Conservation (phyloP, 2,888 invertebrate species). For the Limenitis camilla region DNA sequence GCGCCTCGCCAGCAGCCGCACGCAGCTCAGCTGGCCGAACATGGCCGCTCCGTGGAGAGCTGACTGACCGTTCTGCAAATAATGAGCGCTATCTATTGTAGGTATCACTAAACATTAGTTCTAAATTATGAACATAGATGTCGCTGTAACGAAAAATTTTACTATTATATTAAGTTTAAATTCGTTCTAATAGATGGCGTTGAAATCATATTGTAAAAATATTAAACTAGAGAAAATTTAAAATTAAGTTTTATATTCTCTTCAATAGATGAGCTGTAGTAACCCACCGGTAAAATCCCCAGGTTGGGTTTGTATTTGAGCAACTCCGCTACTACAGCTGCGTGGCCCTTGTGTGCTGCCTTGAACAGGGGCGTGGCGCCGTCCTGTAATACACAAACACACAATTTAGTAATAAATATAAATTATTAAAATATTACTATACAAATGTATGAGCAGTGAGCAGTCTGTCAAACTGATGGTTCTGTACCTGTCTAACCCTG, state of each 20-base stretch:
- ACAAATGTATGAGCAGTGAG: no score
- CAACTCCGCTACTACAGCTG: constrained; percentile 88
- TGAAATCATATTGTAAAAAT: no score
- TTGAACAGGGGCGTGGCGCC: constrained; percentile 96
- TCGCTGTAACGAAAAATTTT: no score
- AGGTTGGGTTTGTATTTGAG: constrained; percentile 88
- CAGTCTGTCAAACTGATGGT: no score
- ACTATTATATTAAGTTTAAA: no score
- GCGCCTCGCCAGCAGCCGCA: constrained; percentile 77
- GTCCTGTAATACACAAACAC: no score
- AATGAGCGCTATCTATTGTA: not conserved
- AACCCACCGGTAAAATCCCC: constrained; percentile 84
- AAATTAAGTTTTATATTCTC: not conserved
- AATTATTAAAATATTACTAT: no score
- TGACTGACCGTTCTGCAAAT: constrained; percentile 89
- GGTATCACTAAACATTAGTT: not conserved
- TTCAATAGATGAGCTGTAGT: not conserved
- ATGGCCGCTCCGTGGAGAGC: constrained; percentile 93
- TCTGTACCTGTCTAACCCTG: constrained; percentile 88
- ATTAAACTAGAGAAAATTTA: no score
- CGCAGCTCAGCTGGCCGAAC: constrained; percentile 88
- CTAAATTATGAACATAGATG: not conserved
- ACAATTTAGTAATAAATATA: no score
- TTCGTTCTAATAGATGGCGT: not conserved
- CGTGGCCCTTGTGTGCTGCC: constrained; percentile 95